Conservation (phyloP, 2,113 vertebrate species). For the Gopherus flavomarginatus region DNA sequence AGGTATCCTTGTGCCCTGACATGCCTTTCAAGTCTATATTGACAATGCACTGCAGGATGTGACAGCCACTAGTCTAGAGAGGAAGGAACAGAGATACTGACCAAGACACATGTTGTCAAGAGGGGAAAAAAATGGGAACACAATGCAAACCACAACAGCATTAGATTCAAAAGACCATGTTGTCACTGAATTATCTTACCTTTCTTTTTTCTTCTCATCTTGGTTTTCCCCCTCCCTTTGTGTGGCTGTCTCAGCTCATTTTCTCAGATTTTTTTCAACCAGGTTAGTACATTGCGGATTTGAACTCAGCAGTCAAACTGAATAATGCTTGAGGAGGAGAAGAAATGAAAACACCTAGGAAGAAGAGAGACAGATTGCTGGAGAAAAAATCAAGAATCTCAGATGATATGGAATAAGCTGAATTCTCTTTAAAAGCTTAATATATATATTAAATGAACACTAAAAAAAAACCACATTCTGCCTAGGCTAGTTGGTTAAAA, state of each 20-base stretch:
- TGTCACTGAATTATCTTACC: not conserved
- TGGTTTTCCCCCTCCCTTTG: not conserved
- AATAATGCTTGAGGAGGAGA: conserved; percentile 18
- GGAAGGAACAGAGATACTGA: conserved; percentile 12
- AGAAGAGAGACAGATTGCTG: conserved; percentile 14
- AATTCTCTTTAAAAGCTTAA: not conserved
- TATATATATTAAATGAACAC: not conserved
- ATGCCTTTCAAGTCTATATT: conserved; percentile 1
- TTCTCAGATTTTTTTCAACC: conserved; percentile 58
- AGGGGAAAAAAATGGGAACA: not conserved
- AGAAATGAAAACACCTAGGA: conserved; percentile 41
- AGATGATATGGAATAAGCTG: not conserved
- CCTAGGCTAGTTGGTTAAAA: not conserved
- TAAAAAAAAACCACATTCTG: not conserved
- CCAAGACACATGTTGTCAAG: not conserved
- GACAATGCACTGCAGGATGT: not conserved
- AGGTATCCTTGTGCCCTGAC: conserved; percentile 1
- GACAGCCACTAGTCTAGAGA: not conserved
- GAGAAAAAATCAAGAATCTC: not conserved
- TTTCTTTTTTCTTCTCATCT: not conserved
- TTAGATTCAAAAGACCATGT: not conserved
- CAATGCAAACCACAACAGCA: not conserved
- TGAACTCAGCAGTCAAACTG: conserved; percentile 36
- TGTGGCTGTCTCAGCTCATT: conserved; percentile 44
- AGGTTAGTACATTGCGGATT: not conserved